phyloP scores from a whole-genome alignment of 2,113 vertebrate species.

The Callorhinus ursinus region DNA sequence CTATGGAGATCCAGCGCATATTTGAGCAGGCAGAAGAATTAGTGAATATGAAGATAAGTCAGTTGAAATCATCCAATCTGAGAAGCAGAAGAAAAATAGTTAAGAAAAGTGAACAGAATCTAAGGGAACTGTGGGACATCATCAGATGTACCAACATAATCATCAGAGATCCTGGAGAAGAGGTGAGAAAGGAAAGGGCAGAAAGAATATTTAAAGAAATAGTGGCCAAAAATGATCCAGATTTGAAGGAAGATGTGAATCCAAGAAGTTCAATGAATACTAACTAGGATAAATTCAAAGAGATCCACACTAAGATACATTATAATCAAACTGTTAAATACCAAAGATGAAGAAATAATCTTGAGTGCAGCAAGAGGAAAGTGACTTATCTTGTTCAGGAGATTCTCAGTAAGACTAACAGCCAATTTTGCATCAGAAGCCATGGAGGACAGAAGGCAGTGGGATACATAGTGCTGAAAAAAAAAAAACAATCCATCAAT shows the following conservation, averaged over 20 bases:
- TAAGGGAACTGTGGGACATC: neutral
- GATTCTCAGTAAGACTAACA: neutral
- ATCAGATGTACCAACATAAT: neutral
- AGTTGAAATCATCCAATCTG: neutral
- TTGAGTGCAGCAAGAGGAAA: neutral
- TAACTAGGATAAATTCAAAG: neutral
- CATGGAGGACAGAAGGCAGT: neutral
- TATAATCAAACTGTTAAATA: neutral
- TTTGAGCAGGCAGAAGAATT: neutral
- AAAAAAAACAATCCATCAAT: neutral
- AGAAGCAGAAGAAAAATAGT: neutral
- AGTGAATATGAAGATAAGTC: neutral
- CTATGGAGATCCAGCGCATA: neutral
- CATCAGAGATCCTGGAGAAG: neutral
- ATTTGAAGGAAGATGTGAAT: neutral
- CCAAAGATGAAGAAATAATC: neutral
- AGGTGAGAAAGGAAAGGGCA: neutral
- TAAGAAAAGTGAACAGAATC: neutral
- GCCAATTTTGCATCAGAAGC: neutral
- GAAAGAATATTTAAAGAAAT: neutral
- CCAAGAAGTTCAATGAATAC: neutral
- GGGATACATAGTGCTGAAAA: neutral
- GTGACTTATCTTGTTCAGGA: neutral
- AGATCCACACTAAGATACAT: neutral
- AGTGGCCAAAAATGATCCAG: neutral